Conservation (phyloP, 2,113 vertebrate genomes). For the Chlamydotis undulata region DNA sequence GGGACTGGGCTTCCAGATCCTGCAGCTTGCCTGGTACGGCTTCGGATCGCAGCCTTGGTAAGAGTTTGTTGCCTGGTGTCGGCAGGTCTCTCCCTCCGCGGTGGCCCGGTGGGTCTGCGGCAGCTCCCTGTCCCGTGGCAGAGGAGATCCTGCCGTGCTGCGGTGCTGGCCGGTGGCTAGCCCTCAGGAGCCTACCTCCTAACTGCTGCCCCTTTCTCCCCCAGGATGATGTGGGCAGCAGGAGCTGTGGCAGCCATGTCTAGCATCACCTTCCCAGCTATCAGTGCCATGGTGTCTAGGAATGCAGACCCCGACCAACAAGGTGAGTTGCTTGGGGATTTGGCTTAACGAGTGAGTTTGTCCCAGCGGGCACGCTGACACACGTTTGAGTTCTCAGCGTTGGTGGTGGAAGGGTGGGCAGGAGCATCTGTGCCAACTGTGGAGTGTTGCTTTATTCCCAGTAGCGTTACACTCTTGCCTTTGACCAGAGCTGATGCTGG, state of each 20-base stretch:
- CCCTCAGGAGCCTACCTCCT: background rate
- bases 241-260: conserved; percentile 92
- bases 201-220: background rate
- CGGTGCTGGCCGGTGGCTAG: background rate
- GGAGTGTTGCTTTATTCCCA: background rate
- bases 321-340: conserved; percentile 59
- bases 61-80: conserved; percentile 32
- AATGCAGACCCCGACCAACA: conserved; percentile 91
- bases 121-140: background rate
- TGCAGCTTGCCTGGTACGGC: conserved; percentile 92
- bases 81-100: background rate
- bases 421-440: background rate
- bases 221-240: conserved; percentile 94
- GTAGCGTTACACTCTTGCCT: background rate
- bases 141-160: background rate
- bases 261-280: conserved; percentile 89
- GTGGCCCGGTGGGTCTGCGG: background rate
- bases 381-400: accelerated
- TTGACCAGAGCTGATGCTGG: background rate
- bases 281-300: conserved; percentile 88
- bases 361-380: background rate
- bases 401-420: background rate
- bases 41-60: conserved; percentile 93
- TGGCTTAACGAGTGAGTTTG: background rate
- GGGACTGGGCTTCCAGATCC: conserved; percentile 90